Conservation (phyloP, 2,113 vertebrate species). For the Serilophus lunatus region DNA sequence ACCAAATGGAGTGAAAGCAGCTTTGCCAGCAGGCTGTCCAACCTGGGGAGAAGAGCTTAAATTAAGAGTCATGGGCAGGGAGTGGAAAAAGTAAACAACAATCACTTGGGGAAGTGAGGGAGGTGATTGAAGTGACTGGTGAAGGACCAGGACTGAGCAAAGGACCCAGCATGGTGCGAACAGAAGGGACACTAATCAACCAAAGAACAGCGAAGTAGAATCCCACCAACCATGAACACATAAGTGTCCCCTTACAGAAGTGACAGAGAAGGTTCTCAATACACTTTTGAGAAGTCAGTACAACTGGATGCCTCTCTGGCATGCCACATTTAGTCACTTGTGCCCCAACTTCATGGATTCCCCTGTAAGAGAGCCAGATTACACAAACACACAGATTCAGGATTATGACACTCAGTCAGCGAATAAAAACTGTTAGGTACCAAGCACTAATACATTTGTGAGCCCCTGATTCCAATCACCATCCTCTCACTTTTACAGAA, state of each 20-base stretch:
- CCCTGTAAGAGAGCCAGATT: background rate
- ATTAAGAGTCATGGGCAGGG: background rate
- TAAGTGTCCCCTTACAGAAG: background rate
- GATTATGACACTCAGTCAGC: background rate
- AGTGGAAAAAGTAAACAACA: background rate
- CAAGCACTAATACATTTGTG: background rate
- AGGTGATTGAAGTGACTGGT: background rate
- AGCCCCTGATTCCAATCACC: background rate
- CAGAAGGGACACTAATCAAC: background rate
- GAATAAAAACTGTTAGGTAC: background rate
- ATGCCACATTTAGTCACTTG: background rate
- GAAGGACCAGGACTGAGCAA: background rate
- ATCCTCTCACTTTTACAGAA: background rate
- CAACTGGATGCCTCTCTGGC: background rate
- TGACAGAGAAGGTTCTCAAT: background rate
- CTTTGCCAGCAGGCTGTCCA: background rate
- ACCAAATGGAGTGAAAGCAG: background rate
- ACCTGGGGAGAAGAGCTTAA: background rate
- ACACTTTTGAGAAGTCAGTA: background rate
- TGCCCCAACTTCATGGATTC: fast-evolving
- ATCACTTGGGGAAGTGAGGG: background rate
- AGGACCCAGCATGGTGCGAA: background rate
- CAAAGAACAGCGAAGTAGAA: background rate
- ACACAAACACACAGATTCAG: background rate
- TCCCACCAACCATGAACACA: background rate